Base-by-base conservation (phyloP, 2,113 vertebrate genomes). In the Lophotis ruficrista region DNA sequence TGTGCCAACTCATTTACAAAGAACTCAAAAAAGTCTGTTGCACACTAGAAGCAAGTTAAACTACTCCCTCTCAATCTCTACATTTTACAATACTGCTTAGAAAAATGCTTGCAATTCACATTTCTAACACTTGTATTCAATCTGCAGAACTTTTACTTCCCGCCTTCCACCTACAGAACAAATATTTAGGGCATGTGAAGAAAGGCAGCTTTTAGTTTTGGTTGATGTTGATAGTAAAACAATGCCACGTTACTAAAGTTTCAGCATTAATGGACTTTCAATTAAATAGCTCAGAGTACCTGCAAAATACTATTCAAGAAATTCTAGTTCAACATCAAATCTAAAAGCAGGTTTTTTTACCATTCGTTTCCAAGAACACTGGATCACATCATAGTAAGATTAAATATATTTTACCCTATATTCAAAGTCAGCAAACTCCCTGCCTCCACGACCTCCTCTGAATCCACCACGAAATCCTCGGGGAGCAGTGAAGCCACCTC, bases 391-490 rank as follows among this genome's bases (percentile, higher is more conserved):
- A 35, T 0, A 66, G n/a, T 3, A 82, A 54, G 35, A 50, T 3
- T 14, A 57, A 75, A 61, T 0, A 2, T 37, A 53, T 54, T 10
- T 98, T 97, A 99, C 99, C 98, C 99, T 98, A 95, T 99, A 99
- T 93, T 99, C 99, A 91, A 99, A 99, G 94, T 99, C 99, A 21
- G 99, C 98, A 96, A 99, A 99, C 83, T 99, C 99, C 47, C 99
- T 98, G 95, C 99, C 99, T 31, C 99, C 99, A 48, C 99, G 98
- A 69, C 98, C 98, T 33, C 99, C 99, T 97, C 99, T 97, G 98
- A 98, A 99, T 12, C 98, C 98, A 1, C 99, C 99, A 86, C 99
- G 98, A 97, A 98, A 99, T 25, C 98, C 99, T 13, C 99, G 98
- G 16, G 99, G 98, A 4, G 98, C 91, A 6, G 98, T 94, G 45